Percentiles rank a stretch among this genome's conserved stretches.
Evolutionary conservation across 1,140 invertebrate genomes (phyloP).

Genomic region (roundworm (Caenorhabditis elegans)): DNA sequence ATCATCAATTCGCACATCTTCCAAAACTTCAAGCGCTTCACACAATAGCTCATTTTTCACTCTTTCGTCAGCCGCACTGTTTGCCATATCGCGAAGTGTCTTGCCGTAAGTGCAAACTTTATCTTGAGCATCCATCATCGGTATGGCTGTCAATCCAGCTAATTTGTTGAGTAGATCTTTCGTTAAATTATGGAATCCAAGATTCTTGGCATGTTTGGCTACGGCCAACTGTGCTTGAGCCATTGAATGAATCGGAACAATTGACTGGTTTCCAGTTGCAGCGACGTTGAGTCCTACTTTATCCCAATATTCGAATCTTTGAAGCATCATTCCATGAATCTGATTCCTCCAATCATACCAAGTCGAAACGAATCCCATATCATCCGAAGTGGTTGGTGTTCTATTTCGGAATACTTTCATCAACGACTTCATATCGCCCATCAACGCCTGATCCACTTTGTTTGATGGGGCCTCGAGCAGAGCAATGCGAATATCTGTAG

Average conservation of each 20-base stretch:
- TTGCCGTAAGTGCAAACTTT: constrained; percentile 38
- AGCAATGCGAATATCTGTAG: constrained; percentile 7
- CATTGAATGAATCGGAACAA: constrained; percentile 34
- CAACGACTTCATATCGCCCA: constrained; percentile 30
- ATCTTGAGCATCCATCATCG: constrained; percentile 23
- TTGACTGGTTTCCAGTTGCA: not conserved
- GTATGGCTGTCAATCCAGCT: not conserved
- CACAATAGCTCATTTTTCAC: not conserved
- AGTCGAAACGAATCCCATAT: not conserved
- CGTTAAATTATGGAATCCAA: constrained; percentile 9
- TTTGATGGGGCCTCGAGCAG: not conserved
- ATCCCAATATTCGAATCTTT: constrained; percentile 36
- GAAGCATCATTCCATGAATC: constrained; percentile 31
- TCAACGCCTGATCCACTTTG: not conserved
- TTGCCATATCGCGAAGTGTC: constrained; percentile 19
- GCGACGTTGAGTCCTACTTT: not conserved
- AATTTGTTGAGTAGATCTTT: constrained; percentile 28
- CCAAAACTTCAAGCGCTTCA: not conserved
- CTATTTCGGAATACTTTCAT: constrained; percentile 37
- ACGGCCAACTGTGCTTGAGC: constrained; percentile 2
- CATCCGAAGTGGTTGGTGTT: not conserved
- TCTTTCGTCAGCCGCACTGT: not conserved
- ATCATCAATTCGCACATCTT: constrained; percentile 16
- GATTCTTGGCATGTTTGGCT: not conserved
- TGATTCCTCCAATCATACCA: constrained; percentile 38